Evolutionary conservation across 2,797 vertebrate species (phyloP).

Genomic region (Pyrocephalus nanus): DNA sequence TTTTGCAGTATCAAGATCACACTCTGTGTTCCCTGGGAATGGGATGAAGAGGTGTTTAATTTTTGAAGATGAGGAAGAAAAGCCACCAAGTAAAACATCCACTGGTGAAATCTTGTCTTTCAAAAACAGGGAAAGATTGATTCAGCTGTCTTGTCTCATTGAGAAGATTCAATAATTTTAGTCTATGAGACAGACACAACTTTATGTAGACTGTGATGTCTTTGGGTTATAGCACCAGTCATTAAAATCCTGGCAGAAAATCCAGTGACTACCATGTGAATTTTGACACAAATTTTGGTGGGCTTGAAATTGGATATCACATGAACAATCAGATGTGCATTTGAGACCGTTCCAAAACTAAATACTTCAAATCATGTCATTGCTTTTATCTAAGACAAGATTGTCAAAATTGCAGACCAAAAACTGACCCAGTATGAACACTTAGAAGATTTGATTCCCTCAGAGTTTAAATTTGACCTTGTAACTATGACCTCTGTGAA

Average conservation of each 20-base stretch:
- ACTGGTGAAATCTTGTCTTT: neutral
- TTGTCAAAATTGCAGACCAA: neutral
- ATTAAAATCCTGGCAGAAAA: neutral
- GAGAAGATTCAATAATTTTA: neutral
- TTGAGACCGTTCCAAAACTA: neutral
- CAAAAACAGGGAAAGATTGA: neutral
- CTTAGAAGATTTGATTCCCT: neutral
- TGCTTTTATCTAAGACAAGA: neutral
- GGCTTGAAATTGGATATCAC: neutral
- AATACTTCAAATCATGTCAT: neutral
- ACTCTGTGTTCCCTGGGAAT: neutral
- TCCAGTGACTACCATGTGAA: neutral
- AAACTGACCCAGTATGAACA: neutral
- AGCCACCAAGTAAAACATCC: neutral
- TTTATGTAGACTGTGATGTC: neutral
- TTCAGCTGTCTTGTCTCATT: neutral
- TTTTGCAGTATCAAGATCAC: neutral
- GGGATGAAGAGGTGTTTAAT: neutral
- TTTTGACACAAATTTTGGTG: neutral
- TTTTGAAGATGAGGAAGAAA: neutral
- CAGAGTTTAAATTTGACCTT: neutral
- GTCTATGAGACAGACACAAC: neutral
- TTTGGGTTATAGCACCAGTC: neutral
- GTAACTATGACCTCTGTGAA: neutral
- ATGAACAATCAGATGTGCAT: neutral